Evolutionary conservation across 1,140 invertebrate genomes (phyloP), one percentile per base, ranked within the genome.

Genomic region (Drosophila asahinai): DNA sequence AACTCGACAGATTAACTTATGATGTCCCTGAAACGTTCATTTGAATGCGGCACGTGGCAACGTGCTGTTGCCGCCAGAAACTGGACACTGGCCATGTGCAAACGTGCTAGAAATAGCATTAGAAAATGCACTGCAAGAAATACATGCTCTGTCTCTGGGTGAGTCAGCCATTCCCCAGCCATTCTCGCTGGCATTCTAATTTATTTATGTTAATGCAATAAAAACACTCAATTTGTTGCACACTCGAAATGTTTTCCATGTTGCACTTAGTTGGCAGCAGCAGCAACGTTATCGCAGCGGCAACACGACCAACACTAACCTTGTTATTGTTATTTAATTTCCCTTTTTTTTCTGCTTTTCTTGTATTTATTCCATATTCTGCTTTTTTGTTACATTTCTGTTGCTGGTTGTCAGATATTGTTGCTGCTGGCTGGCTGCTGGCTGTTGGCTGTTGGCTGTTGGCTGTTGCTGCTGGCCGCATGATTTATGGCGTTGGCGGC

Each of bases 281-380:
- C 68, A 63, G n/a, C 14, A 38, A 42, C 64, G 19, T 63, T 66
- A 49, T 40, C 61, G 60, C 77, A 70, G 61, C 75, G 70, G 61
- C 63, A 77, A 49, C 52, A 80, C 72, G 60, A 22, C 66, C 71
- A 80, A 54, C 77, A 51, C 82, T 87, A 87, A 89, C 84, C 81
- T 89, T 87, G 84, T 89, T 87, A 87, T 89, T 89, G 84, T 89
- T 89, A 87, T 89, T 87, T 89, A 87, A 89, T 87, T 89, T 87
- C 81, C 80, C 84, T 70, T 81, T 86, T 86, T 76, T 51, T 60
- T 12, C 33, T 63, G 0, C 60, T 68, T 27, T 77, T 65, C 33
- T 79, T 73, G 54, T 48, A 40, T 57, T 57, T 57, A 57, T 57
- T 25, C 54, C 65, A 52, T 67, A 60, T 60, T 72, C 60, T 17